Evolutionary conservation across 2,888 invertebrate species (phyloP).

Genomic region (Neoaliturus tenellus): DNA sequence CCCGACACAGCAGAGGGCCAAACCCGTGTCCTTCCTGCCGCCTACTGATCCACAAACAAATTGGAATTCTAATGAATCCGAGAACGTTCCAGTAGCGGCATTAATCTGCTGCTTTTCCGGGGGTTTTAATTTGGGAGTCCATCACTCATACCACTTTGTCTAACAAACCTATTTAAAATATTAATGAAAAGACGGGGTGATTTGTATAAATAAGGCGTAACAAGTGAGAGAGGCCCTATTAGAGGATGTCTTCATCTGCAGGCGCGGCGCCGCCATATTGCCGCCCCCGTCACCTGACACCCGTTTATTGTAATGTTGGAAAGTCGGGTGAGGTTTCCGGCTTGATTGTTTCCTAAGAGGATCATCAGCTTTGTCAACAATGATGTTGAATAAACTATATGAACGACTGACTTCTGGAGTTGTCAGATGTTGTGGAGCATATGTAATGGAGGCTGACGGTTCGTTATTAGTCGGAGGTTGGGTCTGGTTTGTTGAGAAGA

Average conservation of each 20-base stretch:
- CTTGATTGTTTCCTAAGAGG: slow-evolving; percentile 39
- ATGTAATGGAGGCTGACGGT: neutral
- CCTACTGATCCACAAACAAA: slow-evolving; percentile 42
- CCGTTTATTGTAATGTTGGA: slow-evolving; percentile 34
- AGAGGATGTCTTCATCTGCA: slow-evolving; percentile 41
- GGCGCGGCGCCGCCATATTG: slow-evolving; percentile 23
- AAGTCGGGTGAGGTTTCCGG: slow-evolving; percentile 38
- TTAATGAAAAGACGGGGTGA: slow-evolving; percentile 48
- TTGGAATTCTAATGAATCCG: slow-evolving; percentile 40
- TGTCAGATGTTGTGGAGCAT: neutral
- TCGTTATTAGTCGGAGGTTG: too few species aligned
- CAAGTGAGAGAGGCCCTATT: slow-evolving; percentile 36
- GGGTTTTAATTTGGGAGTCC: slow-evolving; percentile 45
- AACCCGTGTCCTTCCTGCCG: slow-evolving; percentile 11
- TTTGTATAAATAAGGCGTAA: slow-evolving; percentile 33
- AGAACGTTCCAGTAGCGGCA: slow-evolving; percentile 29
- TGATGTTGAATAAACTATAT: slow-evolving; percentile 21
- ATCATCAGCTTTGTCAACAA: slow-evolving; percentile 38
- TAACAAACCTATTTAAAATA: slow-evolving; percentile 45
- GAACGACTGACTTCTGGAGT: neutral
- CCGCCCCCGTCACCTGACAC: slow-evolving; percentile 2
- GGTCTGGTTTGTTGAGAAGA: too few species aligned
- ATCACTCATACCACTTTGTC: slow-evolving; percentile 45
- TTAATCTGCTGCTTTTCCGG: slow-evolving; percentile 26
- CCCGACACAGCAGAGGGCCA: neutral